Conservation (phyloP, 1,140 invertebrate genomes). For the Platorchestia sp. region DNA sequence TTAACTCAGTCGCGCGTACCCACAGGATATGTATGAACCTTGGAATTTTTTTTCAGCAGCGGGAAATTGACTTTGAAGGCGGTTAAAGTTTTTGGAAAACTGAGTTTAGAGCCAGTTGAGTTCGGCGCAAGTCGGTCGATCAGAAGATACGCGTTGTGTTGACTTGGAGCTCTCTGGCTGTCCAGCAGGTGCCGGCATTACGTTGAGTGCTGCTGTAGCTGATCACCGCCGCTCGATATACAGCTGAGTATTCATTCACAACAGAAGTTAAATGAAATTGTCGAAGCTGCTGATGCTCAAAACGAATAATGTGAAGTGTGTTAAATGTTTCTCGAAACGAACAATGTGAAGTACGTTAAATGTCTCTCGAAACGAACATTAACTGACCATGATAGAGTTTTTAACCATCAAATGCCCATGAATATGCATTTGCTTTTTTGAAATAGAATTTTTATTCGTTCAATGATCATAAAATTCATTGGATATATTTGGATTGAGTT, state of each 20-base stretch:
- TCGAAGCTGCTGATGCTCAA: too few species aligned
- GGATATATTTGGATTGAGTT: too few species aligned
- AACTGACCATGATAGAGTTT: too few species aligned
- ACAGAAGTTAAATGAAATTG: too few species aligned
- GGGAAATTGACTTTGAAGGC: background rate
- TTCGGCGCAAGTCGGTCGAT: background rate
- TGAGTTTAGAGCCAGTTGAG: background rate
- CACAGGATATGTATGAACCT: background rate
- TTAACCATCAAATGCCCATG: too few species aligned
- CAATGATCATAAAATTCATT: too few species aligned
- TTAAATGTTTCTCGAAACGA: too few species aligned
- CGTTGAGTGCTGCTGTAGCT: background rate
- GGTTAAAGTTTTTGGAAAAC: background rate
- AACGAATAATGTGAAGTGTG: too few species aligned
- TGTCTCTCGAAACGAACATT: too few species aligned
- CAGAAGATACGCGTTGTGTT: background rate
- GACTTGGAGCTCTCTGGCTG: background rate
- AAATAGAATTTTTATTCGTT: too few species aligned
- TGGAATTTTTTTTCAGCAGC: background rate
- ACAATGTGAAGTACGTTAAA: too few species aligned
- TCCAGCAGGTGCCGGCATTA: background rate
- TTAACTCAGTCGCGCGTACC: background rate
- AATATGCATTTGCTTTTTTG: too few species aligned
- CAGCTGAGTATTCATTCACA: background rate
- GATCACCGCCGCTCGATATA: background rate